phyloP scores from a whole-genome alignment of 2,113 vertebrate species.

The Acanthochromis polyacanthus region DNA sequence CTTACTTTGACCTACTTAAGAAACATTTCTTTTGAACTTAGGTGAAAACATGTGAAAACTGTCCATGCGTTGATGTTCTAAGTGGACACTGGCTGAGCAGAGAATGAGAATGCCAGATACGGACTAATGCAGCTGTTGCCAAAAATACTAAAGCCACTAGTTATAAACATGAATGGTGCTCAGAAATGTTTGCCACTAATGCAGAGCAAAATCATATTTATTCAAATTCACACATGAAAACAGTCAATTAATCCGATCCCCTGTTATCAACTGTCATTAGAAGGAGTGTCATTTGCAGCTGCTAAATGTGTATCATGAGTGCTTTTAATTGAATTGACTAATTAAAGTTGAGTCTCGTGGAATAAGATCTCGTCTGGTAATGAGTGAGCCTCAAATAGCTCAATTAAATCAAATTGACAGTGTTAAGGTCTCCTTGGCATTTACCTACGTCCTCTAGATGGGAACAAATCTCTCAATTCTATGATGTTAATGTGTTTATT shows the following conservation, averaged over 20 bases:
- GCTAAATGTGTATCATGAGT: conserved; percentile 72
- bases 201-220: conserved; percentile 49
- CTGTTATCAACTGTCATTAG: conserved; percentile 74
- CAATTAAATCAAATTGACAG: conserved; percentile 74
- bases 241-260: conserved; percentile 70
- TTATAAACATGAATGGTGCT: background rate
- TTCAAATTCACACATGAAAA: conserved; percentile 74
- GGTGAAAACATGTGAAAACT: background rate
- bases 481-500: conserved; percentile 52
- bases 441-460: conserved; percentile 56
- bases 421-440: conserved; percentile 54
- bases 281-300: conserved; percentile 66
- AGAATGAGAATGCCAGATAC: background rate
- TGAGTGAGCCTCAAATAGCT: conserved; percentile 77
- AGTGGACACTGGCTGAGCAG: background rate
- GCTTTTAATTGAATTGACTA: conserved; percentile 83
- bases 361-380: conserved; percentile 81
- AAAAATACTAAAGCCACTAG: background rate
- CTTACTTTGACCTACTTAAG: conserved; percentile 1
- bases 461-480: conserved; percentile 35
- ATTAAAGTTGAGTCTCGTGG: conserved; percentile 76
- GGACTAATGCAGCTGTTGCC: background rate
- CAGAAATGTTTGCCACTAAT: conserved; percentile 54
- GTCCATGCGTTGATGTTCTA: background rate
- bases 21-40: background rate